These are phyloP conservation scores for Dorcus parallelipipedus DNA, from an alignment of 2,888 invertebrate species.

Conservation along the genomic window DNA sequence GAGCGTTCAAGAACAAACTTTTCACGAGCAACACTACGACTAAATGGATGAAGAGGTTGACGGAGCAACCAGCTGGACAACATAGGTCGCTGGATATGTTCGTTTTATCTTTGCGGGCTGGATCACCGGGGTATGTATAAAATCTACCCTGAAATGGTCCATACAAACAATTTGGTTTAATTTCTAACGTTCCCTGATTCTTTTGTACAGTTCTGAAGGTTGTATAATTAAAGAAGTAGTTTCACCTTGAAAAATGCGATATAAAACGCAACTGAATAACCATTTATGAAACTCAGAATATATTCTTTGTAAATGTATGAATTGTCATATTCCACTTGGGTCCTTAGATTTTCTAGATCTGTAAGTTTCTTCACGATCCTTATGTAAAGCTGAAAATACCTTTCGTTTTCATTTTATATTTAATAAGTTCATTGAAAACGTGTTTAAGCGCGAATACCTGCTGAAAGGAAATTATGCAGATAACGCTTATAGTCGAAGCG, in stretches of 20 bases:
- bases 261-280: constrained; percentile 26
- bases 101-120: constrained; percentile 18
- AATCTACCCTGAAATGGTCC: constrained; percentile 34
- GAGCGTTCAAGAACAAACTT: constrained; percentile 51
- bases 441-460: neutral
- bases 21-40: constrained; percentile 55
- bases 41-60: constrained; percentile 54
- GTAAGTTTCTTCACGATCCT: constrained; percentile 21
- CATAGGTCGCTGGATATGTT: constrained; percentile 38
- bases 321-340: constrained; percentile 24
- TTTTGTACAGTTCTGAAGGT: no score
- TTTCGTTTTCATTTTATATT: neutral
- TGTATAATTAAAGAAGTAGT: no score
- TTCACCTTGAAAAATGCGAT: constrained; percentile 28
- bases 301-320: constrained; percentile 29
- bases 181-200: no score
- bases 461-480: constrained; percentile 4
- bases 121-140: constrained; percentile 42
- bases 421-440: no score
- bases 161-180: no score
- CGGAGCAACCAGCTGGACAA: constrained; percentile 52
- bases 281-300: constrained; percentile 25
- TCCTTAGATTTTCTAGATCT: constrained; percentile 27
- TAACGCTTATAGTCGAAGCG: constrained; percentile 2
- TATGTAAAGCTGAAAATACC: constrained; percentile 18